Base-by-base conservation (phyloP, 2,797 vertebrate genomes). In the Cephalopachus bancanus region DNA sequence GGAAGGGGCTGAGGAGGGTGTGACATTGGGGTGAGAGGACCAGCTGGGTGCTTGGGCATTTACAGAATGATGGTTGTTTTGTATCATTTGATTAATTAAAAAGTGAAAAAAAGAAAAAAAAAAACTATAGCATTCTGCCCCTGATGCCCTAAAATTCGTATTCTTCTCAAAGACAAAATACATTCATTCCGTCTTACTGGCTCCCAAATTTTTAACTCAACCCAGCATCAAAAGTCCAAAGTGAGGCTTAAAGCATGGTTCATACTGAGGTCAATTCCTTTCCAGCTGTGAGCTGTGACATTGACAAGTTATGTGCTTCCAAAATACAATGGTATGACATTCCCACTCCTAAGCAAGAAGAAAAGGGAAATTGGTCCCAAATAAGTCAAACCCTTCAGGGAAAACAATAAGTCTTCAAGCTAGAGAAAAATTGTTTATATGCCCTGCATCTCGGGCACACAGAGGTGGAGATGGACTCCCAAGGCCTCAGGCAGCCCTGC, bases 61-160 rank as follows among this genome's bases (percentile, higher is more conserved):
- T 80, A 55, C 72, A 84, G 83, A 96, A 97, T 96, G 87, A 89
- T 91, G 84, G 84, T 80, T 84, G 74, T 98, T 98, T 98, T 98
- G 90, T 98, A 97, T 89, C 30, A 83, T 94, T 97, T 97, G 96
- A 96, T 97, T 95, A 98, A 98, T 96, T 86, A 98, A 96, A 44
- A 44, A 92, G 93, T 49, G 85, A 44, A 87, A 96, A 96, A 91
- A 88, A n/a, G 33, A 62, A 90, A 95, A 62, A 55, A 62, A 44
- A 44, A 44, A 44, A 44, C 67, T n/a, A 37, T 71, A 20, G 33
- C 67, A 33, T 10, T 20, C n/a, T 71, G n/a, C 33, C 33, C n/a
- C 67, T 33, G 67, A 37, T 10, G 67, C 67, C 17, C n/a, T 20
- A 19, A 71, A 33, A 71, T n/a, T n/a, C n/a, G 33, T 71, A 30